Evolutionary conservation across 1,140 invertebrate genomes (phyloP).

Genomic region (Helicoverpa armigera): DNA sequence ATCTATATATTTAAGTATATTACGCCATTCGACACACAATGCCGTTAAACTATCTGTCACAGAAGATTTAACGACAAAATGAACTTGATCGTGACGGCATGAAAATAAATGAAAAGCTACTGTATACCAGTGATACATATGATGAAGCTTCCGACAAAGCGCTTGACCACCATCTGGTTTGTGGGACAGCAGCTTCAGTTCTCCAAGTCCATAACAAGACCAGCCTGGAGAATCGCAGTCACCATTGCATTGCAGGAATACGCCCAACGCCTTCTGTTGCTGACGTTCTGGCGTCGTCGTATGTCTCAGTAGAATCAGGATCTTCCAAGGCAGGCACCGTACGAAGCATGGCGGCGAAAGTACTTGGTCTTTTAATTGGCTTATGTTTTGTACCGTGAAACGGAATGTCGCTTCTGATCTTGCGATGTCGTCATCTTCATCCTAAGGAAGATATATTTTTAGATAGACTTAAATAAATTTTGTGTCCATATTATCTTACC

Average conservation of each 20-base stretch:
- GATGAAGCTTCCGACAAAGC: conserved; percentile 91
- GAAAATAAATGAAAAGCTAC: background rate
- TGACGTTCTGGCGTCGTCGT: conserved; percentile 90
- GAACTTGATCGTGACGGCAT: no score
- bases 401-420: conserved; percentile 97
- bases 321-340: conserved; percentile 99
- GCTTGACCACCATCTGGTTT: conserved; percentile 92
- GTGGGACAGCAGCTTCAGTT: conserved; percentile 94
- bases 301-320: conserved; percentile 97
- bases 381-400: conserved; percentile 95
- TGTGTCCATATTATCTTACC: no score
- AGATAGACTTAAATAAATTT: no score
- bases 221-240: conserved; percentile 97
- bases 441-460: conserved; percentile 52
- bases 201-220: conserved; percentile 98
- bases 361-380: conserved; percentile 95
- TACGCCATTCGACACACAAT: no score
- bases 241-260: conserved; percentile 96
- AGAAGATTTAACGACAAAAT: no score
- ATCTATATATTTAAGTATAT: no score
- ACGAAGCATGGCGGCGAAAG: conserved; percentile 97
- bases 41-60: no score
- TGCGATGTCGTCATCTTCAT: conserved; percentile 93
- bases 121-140: conserved; percentile 87
- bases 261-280: conserved; percentile 93